Conservation (phyloP, 2,113 vertebrate species). For the Dendropsophus ebraccatus region DNA sequence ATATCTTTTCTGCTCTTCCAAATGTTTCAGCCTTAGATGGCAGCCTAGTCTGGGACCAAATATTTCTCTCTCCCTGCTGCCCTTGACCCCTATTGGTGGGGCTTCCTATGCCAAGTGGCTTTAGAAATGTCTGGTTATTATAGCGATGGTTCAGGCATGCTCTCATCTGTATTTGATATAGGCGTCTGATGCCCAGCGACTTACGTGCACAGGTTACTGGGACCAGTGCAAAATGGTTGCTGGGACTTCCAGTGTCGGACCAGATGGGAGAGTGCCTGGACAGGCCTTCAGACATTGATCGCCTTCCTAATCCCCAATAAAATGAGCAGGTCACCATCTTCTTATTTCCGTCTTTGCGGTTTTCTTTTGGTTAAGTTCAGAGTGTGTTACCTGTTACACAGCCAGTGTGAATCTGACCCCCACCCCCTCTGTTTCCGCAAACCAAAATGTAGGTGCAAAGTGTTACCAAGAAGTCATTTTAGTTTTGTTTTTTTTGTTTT, state of each 20-base stretch:
- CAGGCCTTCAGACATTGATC: background rate
- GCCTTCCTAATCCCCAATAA: background rate
- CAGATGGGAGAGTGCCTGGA: no score
- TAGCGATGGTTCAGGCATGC: no score
- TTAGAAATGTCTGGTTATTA: background rate
- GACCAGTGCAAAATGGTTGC: no score
- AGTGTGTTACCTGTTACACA: background rate
- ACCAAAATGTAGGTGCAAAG: background rate
- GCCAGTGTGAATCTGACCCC: background rate
- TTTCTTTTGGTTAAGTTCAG: background rate
- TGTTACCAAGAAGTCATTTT: no score
- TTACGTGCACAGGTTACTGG: no score
- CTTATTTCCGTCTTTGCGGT: no score
- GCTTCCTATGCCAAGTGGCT: background rate
- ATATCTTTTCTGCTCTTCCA: background rate
- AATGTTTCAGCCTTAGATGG: background rate
- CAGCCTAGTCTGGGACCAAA: conserved; percentile 9
- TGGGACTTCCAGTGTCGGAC: no score
- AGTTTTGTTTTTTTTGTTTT: no score
- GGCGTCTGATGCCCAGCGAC: no score
- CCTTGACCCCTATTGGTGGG: background rate
- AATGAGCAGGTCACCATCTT: background rate
- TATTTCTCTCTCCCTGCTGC: background rate
- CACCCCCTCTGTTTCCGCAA: background rate
- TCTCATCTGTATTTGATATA: no score